A percentile compares a stretch with the other conserved stretches of the same genome.
These are phyloP conservation scores for Ips typographus DNA, from an alignment of 1,140 invertebrate genomes.

Conservation along the genomic window DNA sequence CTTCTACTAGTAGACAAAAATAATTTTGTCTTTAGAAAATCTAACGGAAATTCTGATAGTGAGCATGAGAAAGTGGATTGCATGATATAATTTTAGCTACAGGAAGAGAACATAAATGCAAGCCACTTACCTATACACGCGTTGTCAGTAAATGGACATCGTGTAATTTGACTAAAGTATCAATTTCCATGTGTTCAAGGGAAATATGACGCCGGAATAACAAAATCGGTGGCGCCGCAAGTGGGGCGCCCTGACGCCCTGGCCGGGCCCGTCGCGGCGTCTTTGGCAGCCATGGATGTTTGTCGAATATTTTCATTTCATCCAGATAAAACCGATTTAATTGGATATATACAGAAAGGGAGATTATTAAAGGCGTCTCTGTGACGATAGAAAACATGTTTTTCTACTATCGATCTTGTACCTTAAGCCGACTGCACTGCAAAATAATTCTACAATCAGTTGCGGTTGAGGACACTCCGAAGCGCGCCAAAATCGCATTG, in stretches of 20 bases:
- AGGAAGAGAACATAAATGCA: no score
- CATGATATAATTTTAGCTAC: no score
- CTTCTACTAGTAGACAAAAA: no score
- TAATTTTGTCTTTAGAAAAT: no score
- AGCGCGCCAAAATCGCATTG: no score
- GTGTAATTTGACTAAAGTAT: constrained; percentile 11
- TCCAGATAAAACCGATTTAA: constrained; percentile 26
- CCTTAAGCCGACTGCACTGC: background rate
- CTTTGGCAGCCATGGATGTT: constrained; percentile 24
- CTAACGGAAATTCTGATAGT: no score
- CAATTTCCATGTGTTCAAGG: constrained; percentile 14
- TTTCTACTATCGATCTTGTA: background rate
- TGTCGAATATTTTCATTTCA: constrained; percentile 27
- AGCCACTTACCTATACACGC: no score
- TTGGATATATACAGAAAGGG: constrained; percentile 21
- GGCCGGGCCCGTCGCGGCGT: constrained; percentile 17
- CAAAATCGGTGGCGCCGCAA: constrained; percentile 23
- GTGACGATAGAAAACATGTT: constrained; percentile 15
- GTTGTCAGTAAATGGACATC: background rate
- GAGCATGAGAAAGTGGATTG: no score
- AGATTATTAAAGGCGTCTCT: constrained; percentile 21
- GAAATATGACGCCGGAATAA: constrained; percentile 17
- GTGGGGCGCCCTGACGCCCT: constrained; percentile 7
- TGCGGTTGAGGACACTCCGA: no score
- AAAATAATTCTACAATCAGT: background rate